A percentile compares a stretch with the other conserved stretches of the same genome.
Conservation (phyloP, 1,140 invertebrate species). For the Leptonema lineaticorne region DNA sequence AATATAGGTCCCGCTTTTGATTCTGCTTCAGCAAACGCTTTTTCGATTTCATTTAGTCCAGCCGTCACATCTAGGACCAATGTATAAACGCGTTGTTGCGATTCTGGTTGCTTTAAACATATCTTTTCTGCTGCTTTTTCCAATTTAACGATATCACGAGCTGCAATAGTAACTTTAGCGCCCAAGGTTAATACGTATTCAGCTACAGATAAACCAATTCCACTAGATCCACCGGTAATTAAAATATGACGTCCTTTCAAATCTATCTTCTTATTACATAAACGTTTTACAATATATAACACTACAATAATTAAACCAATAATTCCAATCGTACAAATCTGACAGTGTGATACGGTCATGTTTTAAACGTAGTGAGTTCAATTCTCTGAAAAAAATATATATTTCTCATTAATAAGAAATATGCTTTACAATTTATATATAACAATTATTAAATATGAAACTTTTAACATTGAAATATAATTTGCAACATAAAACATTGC, state of each 20-base stretch:
- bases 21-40: constrained; percentile 61
- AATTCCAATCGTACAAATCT: background rate
- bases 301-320: background rate
- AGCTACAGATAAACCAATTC: constrained; percentile 87
- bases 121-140: constrained; percentile 51
- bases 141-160: constrained; percentile 73
- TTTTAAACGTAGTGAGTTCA: too few relatives aligned
- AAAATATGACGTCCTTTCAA: constrained; percentile 61
- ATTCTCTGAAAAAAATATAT: too few relatives aligned
- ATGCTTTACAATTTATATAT: too few relatives aligned
- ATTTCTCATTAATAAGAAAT: too few relatives aligned
- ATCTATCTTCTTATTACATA: constrained; percentile 37
- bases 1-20: constrained; percentile 71
- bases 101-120: background rate
- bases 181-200: constrained; percentile 73
- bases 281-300: background rate
- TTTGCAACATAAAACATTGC: too few relatives aligned
- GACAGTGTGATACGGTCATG: background rate
- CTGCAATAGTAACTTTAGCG: constrained; percentile 87
- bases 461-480: too few relatives aligned
- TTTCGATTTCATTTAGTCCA: constrained; percentile 63
- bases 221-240: constrained; percentile 94
- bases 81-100: constrained; percentile 57
- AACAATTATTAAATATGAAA: too few relatives aligned
- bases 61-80: constrained; percentile 73